Evolutionary conservation across 2,797 vertebrate genomes (phyloP), one percentile per base, ranked within the genome.

Genomic region (Vespertilio murinus): DNA sequence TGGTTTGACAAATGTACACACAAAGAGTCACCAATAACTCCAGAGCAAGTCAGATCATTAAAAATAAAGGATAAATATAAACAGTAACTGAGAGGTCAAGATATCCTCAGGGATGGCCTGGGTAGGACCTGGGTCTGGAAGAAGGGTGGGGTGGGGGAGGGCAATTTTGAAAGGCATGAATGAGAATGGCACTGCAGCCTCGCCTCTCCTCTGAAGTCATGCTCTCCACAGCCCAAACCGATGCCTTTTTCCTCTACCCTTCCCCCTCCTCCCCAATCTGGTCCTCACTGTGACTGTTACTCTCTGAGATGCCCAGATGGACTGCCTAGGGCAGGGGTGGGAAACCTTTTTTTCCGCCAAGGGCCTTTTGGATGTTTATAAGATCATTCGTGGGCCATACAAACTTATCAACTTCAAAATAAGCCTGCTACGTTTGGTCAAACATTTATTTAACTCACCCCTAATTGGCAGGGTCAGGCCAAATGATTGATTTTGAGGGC

Each of bases 211-310:
- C 22, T 9, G 4, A 65, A 52, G 49, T 2, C 8, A 8, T 16
- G 5, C n/a, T 30, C 54, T n/a, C 33, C 1, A 5, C 28, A 70
- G 59, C 52, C 38, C 67, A 49, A 28, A 17, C 22, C 47, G 7
- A n/a, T 12, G 30, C 65, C 23, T 38, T 1, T 45, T 91, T 85
- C 28, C 59, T 16, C 59, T 42, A 16, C 47, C 47, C 49, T 17
- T 20, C 3, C 0, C 12, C 5, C 56, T 2, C 59, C 4, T 1
- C 56, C 56, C 7, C 3, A 16, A 1, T 35, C 14, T 35, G 2
- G 22, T 69, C 22, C 8, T 59, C 10, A 11, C 13, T 0, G 2
- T 23, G 23, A 33, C n/a, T 1, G 4, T 20, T 64, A 17, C 16
- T 83, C 16, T 83, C n/a, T 47, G 20, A 79, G 67, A 95, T 47